Conservation (phyloP, 2,113 vertebrate species). For the Ardeotis arabs region DNA sequence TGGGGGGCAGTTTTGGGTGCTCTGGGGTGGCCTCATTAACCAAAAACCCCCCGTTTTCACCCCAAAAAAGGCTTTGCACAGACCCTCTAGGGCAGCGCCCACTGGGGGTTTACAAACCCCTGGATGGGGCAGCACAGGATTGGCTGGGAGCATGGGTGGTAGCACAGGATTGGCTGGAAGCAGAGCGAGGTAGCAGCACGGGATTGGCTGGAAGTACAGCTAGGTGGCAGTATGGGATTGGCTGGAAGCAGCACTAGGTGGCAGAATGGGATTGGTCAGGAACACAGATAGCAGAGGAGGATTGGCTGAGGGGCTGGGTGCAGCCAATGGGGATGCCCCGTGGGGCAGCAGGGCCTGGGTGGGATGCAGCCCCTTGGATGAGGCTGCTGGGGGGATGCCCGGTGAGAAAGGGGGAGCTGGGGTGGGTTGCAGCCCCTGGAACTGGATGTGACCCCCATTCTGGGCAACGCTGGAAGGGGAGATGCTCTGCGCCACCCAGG, state of each 20-base stretch:
- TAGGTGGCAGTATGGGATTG: background rate
- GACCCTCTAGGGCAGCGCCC: background rate
- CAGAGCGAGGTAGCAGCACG: rapidly evolving
- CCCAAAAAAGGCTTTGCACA: rapidly evolving
- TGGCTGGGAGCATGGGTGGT: background rate
- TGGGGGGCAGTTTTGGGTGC: background rate
- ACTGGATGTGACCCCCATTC: background rate
- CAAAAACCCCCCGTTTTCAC: rapidly evolving
- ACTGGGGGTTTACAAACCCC: background rate
- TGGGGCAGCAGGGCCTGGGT: background rate
- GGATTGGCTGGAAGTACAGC: background rate
- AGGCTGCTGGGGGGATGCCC: background rate
- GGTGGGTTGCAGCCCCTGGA: background rate
- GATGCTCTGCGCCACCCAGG: background rate
- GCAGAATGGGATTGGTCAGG: background rate
- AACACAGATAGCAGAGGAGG: background rate
- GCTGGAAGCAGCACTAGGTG: background rate
- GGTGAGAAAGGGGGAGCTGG: background rate
- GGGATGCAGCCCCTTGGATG: rapidly evolving
- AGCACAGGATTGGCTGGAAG: background rate
- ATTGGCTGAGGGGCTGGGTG: background rate
- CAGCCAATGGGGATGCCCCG: background rate
- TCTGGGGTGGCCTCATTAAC: too few relatives aligned
- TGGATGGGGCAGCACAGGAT: background rate
- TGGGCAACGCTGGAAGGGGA: rapidly evolving